Base-by-base conservation (phyloP, 2,888 invertebrate genomes). In the Pterobdella sp. region DNA sequence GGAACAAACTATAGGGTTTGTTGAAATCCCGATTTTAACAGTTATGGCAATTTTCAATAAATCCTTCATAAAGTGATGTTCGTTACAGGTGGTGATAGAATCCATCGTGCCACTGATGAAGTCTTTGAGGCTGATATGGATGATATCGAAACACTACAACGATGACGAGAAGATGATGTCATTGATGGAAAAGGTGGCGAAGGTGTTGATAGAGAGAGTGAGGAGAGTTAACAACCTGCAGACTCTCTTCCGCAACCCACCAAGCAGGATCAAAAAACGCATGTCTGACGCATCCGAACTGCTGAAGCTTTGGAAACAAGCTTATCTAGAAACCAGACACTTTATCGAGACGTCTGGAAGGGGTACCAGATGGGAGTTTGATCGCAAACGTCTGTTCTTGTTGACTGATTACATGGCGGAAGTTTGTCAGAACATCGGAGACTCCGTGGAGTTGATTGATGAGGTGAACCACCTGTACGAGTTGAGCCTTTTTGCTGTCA, bases 161-260 rank as follows among this genome's bases (percentile, higher is more conserved):
- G 65, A 64, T 18, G 73, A 73, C 65, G 73, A 73, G 52, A 73
- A 65, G 49, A 73, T 73, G 73, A 68, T 73, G 18, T 68, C 73
- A 1, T 37, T 73, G 34, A 73, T 73, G 73, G 73, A 73, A 31
- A 69, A 68, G 63, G 63, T 73, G 26, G 70, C 69, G 29, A 34
- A 60, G 37, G 73, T 68, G 32, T 37, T 73, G 49, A 70, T 63
- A 14, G 70, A 73, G n/a, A 29, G 73, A 37, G 70, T 73, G 31
- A 73, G 31, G 31, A 60, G 67, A 14, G 64, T 69, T 10, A 63
- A 64, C 32, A 69, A 70, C 35, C 49, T 73, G 1, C 52, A 37
- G 36, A 65, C 29, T 22, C 69, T 73, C n/a, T 73, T 65, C 60
- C 37, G 37, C 14, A 70, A 64, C 42, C 36, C 60, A 29, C 56